Evolutionary conservation across 2,888 invertebrate genomes (phyloP).

Genomic region (Euzophera pinguis): DNA sequence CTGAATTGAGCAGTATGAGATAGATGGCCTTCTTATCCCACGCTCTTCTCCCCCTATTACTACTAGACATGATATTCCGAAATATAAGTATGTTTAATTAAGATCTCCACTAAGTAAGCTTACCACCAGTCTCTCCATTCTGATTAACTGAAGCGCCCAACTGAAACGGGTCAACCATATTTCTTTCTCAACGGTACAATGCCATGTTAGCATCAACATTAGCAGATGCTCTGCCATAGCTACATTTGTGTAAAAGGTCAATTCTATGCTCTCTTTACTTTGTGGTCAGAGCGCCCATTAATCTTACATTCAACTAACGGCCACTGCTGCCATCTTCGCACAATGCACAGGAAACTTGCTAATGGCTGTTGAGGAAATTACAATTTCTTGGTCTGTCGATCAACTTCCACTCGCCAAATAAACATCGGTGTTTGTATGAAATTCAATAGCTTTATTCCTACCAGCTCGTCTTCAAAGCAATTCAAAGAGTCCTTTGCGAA

Average conservation of each 20-base stretch:
- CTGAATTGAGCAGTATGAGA: too few species aligned
- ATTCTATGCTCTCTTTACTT: neutral
- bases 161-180: too few species aligned
- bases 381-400: slow-evolving; percentile 54
- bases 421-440: slow-evolving; percentile 29
- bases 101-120: too few species aligned
- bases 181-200: too few species aligned
- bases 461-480: slow-evolving; percentile 21
- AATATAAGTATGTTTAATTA: too few species aligned
- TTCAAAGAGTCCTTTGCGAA: slow-evolving; percentile 25
- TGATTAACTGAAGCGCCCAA: too few species aligned
- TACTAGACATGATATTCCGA: too few species aligned
- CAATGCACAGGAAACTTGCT: slow-evolving; percentile 60
- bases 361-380: slow-evolving; percentile 64
- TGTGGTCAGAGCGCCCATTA: slow-evolving; percentile 49
- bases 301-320: slow-evolving; percentile 68
- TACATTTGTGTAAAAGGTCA: neutral
- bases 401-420: slow-evolving; percentile 33
- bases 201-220: too few species aligned
- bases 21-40: too few species aligned
- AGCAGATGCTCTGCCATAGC: neutral
- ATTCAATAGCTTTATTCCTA: slow-evolving; percentile 32
- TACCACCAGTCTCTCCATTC: too few species aligned
- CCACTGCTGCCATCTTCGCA: slow-evolving; percentile 34
- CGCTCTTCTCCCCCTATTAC: too few species aligned